Conservation (phyloP, 2,888 invertebrate genomes). For the Dryobotodes eremita region DNA sequence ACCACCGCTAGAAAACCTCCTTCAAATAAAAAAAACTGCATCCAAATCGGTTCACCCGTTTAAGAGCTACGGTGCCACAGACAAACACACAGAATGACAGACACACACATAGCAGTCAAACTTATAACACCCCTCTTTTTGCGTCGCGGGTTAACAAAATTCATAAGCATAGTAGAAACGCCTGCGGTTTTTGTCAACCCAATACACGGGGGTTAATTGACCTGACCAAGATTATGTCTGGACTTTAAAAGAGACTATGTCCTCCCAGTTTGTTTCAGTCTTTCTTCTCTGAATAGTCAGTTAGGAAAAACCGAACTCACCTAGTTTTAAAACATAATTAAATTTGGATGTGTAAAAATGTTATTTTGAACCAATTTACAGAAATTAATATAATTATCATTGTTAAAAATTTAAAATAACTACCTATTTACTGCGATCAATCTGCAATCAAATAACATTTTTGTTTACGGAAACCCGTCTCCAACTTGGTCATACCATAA, state of each 20-base stretch:
- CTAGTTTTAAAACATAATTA: background rate
- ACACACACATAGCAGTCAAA: too few relatives aligned
- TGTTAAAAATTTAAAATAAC: background rate
- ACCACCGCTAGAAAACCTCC: too few relatives aligned
- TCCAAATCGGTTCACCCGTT: too few relatives aligned
- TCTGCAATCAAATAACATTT: constrained; percentile 10
- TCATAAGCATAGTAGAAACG: background rate
- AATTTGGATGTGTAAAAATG: background rate
- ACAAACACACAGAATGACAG: too few relatives aligned
- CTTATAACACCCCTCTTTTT: too few relatives aligned
- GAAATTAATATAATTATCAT: background rate
- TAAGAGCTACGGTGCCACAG: too few relatives aligned
- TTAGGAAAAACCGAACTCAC: background rate
- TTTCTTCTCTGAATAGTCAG: background rate
- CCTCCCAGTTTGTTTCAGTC: background rate
- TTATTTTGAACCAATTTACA: background rate
- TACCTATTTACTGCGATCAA: background rate
- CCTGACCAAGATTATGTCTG: background rate
- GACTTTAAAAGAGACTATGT: background rate
- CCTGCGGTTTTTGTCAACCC: background rate
- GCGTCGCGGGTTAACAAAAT: too few relatives aligned
- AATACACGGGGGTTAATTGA: background rate
- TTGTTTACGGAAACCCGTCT: constrained; percentile 57
- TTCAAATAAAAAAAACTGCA: too few relatives aligned
- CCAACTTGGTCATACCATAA: constrained; percentile 50